Conservation (phyloP, 2,888 invertebrate genomes). For the Dascillus cervinus region DNA sequence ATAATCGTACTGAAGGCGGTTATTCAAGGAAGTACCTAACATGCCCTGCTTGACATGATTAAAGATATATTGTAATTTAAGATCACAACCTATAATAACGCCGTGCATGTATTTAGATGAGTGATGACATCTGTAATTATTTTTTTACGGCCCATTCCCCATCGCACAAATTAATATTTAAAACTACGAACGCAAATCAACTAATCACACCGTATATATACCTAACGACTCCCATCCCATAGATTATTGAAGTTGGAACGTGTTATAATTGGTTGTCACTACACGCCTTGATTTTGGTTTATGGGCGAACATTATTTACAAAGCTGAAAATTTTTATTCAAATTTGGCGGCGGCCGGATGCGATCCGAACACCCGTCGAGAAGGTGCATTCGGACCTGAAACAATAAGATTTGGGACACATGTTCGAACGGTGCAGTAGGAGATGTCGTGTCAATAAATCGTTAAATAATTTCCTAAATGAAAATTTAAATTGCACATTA, state of each 20-base stretch:
- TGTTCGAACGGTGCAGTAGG: constrained; percentile 8
- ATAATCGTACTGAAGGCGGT: constrained; percentile 27
- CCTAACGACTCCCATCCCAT: too few species aligned
- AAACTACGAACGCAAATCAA: too few species aligned
- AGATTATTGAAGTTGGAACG: constrained; percentile 23
- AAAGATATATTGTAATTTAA: constrained; percentile 26
- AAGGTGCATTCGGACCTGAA: constrained; percentile 32
- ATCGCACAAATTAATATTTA: too few species aligned
- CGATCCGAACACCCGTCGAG: too few species aligned
- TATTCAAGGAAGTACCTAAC: constrained; percentile 23
- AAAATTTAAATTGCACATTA: constrained; percentile 38
- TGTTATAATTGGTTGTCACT: constrained; percentile 37
- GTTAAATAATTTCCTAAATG: constrained; percentile 38
- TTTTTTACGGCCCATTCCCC: constrained; percentile 7
- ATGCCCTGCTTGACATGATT: constrained; percentile 23
- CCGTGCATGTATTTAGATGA: constrained; percentile 22
- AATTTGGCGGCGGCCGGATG: too few species aligned
- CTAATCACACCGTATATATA: too few species aligned
- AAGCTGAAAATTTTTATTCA: too few species aligned
- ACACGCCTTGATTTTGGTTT: constrained; percentile 33
- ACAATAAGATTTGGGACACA: constrained; percentile 38
- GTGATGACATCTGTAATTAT: constrained; percentile 23
- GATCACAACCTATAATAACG: constrained; percentile 22
- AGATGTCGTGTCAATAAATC: constrained; percentile 31
- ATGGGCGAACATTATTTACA: too few species aligned